A percentile compares a stretch with the other conserved stretches of the same genome.
phyloP scores from a whole-genome alignment of 2,113 vertebrate genomes.

The Heterotis niloticus region DNA sequence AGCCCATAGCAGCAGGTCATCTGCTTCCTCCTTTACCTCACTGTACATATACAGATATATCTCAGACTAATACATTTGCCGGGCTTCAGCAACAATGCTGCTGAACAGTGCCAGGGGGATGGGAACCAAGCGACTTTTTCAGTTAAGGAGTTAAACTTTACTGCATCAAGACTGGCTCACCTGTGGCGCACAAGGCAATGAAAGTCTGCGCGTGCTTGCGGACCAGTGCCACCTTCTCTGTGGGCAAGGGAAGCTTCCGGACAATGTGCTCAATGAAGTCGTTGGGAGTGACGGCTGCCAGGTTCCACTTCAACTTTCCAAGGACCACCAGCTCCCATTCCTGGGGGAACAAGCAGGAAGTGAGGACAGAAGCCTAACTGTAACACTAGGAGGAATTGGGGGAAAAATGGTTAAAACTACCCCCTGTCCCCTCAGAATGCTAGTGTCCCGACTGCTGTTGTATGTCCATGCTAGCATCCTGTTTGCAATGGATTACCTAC shows the following conservation, averaged over 20 bases:
- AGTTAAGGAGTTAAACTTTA: too few relatives aligned
- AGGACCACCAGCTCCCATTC: constrained; percentile 94
- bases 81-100: background rate
- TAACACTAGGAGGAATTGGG: background rate
- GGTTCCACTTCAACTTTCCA: constrained; percentile 97
- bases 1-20: background rate
- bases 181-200: constrained; percentile 92
- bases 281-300: constrained; percentile 86
- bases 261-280: constrained; percentile 96
- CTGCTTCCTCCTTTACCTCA: background rate
- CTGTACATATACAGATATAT: background rate
- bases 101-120: background rate
- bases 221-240: constrained; percentile 81
- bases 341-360: constrained; percentile 48
- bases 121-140: background rate
- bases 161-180: constrained; percentile 53
- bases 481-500: background rate
- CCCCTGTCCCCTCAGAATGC: background rate
- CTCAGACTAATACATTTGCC: background rate
- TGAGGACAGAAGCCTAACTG: background rate
- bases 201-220: constrained; percentile 90
- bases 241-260: constrained; percentile 79
- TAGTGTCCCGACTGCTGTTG: background rate
- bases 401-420: background rate
- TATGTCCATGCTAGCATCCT: background rate